phyloP scores from a whole-genome alignment of 1,140 invertebrate genomes.

The Matsumurasca onukii region DNA sequence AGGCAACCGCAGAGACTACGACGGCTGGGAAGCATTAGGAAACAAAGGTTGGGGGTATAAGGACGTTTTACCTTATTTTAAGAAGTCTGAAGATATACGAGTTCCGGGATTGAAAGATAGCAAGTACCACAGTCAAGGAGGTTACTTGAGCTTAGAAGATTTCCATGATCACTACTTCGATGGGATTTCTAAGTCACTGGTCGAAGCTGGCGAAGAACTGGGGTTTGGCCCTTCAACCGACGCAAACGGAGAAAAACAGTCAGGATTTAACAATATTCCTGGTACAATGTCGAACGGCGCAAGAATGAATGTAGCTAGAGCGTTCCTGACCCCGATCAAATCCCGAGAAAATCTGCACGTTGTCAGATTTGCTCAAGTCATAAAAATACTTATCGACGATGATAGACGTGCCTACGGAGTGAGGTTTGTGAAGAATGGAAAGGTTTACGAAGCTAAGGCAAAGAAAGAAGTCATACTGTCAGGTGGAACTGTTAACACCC shows the following conservation, averaged over 20 bases:
- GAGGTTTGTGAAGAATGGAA: slow-evolving; percentile 70
- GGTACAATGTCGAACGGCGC: slow-evolving; percentile 48
- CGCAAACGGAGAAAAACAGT: slow-evolving; percentile 50
- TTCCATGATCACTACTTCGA: slow-evolving; percentile 43
- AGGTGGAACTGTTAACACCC: slow-evolving; percentile 47
- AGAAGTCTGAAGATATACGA: slow-evolving; percentile 54
- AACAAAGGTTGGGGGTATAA: slow-evolving; percentile 64
- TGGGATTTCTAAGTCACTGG: slow-evolving; percentile 39
- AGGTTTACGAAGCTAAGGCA: slow-evolving; percentile 60
- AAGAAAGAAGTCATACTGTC: slow-evolving; percentile 62
- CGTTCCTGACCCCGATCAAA: slow-evolving; percentile 67
- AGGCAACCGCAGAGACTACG: slow-evolving; percentile 66
- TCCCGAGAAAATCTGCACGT: slow-evolving; percentile 64
- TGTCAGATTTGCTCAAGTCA: slow-evolving; percentile 60
- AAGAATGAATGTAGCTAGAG: slow-evolving; percentile 46
- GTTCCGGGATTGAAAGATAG: slow-evolving; percentile 26
- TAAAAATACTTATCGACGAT: slow-evolving; percentile 42
- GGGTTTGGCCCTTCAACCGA: slow-evolving; percentile 55
- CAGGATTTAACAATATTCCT: slow-evolving; percentile 38
- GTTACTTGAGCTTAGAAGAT: slow-evolving; percentile 59
- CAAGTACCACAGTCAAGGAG: slow-evolving; percentile 55
- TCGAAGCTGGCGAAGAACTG: slow-evolving; percentile 59
- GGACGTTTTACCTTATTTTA: slow-evolving; percentile 58
- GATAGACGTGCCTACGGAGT: slow-evolving; percentile 67
- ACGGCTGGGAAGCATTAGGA: slow-evolving; percentile 64